Evolutionary conservation across 2,113 vertebrate genomes (phyloP).

Genomic region (Lepidiolamprologus cunningtoni): DNA sequence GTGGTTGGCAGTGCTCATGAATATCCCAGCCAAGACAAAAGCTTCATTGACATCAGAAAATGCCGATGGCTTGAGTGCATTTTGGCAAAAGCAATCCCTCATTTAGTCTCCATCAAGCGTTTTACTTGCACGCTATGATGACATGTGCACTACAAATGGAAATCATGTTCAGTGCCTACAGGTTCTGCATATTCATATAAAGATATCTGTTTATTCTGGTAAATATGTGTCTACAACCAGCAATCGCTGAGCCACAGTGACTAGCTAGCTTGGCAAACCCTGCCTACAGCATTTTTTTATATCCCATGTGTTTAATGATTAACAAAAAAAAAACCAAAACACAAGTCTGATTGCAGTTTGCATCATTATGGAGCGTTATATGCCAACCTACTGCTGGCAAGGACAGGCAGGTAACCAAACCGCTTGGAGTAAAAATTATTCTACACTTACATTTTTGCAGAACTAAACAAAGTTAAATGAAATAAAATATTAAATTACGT

Average conservation of each 20-base stretch:
- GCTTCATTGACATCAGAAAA: not conserved
- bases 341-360: not conserved
- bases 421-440: rapidly evolving
- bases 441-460: not conserved
- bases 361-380: not conserved
- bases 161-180: not conserved
- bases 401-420: not conserved
- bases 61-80: not conserved
- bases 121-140: not conserved
- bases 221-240: not conserved
- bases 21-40: not conserved
- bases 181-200: not conserved
- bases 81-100: not conserved
- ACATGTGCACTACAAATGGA: not conserved
- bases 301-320: not conserved
- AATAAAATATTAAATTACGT: rapidly evolving
- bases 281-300: rapidly evolving
- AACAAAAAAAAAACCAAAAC: not conserved
- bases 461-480: not conserved
- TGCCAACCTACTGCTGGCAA: not conserved
- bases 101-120: not conserved
- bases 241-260: not conserved
- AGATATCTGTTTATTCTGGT: not conserved
- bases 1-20: not conserved
- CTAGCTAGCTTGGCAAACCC: not conserved